A percentile compares a stretch with the other conserved stretches of the same genome.
These are phyloP conservation scores for Cephus nigrinus DNA, from an alignment of 2,888 invertebrate species.

Conservation along the genomic window DNA sequence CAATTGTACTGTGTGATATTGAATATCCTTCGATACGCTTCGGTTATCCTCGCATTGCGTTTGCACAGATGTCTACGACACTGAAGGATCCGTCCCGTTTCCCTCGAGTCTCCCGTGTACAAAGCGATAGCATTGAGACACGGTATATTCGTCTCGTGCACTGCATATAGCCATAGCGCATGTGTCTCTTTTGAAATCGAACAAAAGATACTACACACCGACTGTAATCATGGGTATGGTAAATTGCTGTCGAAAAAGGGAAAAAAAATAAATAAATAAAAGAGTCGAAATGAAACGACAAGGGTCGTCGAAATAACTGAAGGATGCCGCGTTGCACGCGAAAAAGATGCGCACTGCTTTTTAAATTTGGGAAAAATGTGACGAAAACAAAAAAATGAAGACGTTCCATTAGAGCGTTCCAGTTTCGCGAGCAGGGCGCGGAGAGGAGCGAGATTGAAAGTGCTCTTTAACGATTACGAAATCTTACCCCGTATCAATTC, in stretches of 20 bases:
- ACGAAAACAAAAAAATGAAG: not conserved
- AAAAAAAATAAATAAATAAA: too few relatives aligned
- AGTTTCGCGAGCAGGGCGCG: not conserved
- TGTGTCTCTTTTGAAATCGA: not conserved
- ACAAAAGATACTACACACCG: not conserved
- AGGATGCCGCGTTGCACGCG: not conserved
- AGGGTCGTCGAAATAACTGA: not conserved
- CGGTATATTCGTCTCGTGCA: not conserved
- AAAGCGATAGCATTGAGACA: not conserved
- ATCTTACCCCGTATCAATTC: not conserved
- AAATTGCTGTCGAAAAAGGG: not conserved
- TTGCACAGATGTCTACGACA: slow-evolving; percentile 26
- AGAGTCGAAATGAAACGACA: not conserved
- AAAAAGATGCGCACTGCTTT: not conserved
- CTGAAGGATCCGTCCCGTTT: not conserved
- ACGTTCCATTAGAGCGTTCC: not conserved
- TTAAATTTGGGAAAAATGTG: not conserved
- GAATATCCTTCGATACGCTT: slow-evolving; percentile 35
- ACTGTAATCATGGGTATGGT: not conserved
- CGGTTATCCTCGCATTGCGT: slow-evolving; percentile 33
- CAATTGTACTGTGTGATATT: slow-evolving; percentile 21
- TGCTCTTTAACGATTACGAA: not conserved
- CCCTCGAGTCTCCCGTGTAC: not conserved
- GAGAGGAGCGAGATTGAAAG: not conserved
- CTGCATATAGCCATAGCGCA: not conserved